Base-by-base conservation (phyloP, 2,113 vertebrate genomes). In the Pan paniscus region DNA sequence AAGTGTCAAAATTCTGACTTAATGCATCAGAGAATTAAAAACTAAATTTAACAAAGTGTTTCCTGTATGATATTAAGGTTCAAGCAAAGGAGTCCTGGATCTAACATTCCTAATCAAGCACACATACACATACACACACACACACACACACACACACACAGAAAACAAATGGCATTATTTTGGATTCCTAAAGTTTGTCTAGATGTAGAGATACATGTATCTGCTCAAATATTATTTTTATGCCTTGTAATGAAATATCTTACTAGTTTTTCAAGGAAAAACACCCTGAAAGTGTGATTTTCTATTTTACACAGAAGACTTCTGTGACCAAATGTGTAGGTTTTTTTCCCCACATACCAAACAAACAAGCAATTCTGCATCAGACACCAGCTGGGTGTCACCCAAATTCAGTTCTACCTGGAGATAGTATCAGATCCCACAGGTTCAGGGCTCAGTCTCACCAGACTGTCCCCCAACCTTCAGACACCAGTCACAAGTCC, bases 171-270 rank as follows among this genome's bases (percentile, higher is more conserved):
- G 35, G n/a, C 7, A 10, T 35, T 67, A 72, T 68, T 70, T 90
- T 81, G 4, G 22, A 81, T 40, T 59, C 38, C 13, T n/a, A 55
- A 90, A 72, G 25, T 52, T 70, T 87, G 9, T 59, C 14, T 35
- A 38, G 10, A 70, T 80, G 25, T 64, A 57, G 12, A 89, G 30
- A 82, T 59, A 20, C 4, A 46, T 5, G 16, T 38, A 79, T 87
- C 11, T 88, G 22, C 48, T 85, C 73, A 86, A 82, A 90, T 86
- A 70, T 48, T 89, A 30, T 64, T 95, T 93, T 14, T 12, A 55
- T 48, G 64, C 25, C 27, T 46, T 72, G 61, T 16, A 83, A 27
- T 46, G 68, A 73, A 32, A 68, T 75, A 73, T 86, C 8, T 14
- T 52, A 8, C 17, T 30, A 30, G 55, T 52, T n/a, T 93, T 76